Conservation (phyloP, 2,888 invertebrate species). For the Marasmarcha lunaedactyla region DNA sequence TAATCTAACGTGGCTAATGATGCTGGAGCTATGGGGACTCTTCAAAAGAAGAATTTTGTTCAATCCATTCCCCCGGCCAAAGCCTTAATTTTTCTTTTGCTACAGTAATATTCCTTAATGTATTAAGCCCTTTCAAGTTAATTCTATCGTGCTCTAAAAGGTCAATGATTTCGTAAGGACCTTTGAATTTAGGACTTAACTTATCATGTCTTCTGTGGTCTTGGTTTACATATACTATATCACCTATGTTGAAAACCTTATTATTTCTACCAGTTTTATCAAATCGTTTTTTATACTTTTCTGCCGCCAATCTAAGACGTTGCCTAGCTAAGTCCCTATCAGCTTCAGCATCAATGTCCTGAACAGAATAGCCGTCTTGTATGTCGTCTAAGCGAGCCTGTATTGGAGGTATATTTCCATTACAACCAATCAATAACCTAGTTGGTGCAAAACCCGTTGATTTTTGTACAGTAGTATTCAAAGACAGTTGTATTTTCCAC, state of each 20-base stretch:
- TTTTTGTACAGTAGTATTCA: conserved; percentile 9
- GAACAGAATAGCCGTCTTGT: not conserved
- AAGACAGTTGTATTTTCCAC: conserved; percentile 12
- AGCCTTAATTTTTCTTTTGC: conserved; percentile 10
- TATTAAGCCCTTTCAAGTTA: not conserved
- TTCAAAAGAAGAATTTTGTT: no score
- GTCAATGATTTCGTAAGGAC: conserved; percentile 13
- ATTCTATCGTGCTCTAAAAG: conserved; percentile 7
- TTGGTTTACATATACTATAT: conserved; percentile 2
- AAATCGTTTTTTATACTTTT: conserved; percentile 2
- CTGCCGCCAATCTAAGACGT: not conserved
- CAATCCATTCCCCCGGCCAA: conserved; percentile 13
- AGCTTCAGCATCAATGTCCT: not conserved
- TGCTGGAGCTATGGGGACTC: no score
- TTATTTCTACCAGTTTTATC: not conserved
- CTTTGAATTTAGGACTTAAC: conserved; percentile 9
- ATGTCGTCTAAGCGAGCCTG: conserved; percentile 6
- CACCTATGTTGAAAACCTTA: not conserved
- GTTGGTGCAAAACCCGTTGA: conserved; percentile 10
- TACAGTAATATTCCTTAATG: conserved; percentile 7
- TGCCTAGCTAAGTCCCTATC: conserved; percentile 3
- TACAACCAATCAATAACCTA: conserved; percentile 7
- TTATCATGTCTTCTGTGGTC: conserved; percentile 7
- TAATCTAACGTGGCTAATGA: no score
- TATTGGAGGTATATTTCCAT: conserved; percentile 7